These are phyloP conservation scores for Hyperoodon ampullatus DNA, from an alignment of 2,113 vertebrate species.

Conservation along the genomic window DNA sequence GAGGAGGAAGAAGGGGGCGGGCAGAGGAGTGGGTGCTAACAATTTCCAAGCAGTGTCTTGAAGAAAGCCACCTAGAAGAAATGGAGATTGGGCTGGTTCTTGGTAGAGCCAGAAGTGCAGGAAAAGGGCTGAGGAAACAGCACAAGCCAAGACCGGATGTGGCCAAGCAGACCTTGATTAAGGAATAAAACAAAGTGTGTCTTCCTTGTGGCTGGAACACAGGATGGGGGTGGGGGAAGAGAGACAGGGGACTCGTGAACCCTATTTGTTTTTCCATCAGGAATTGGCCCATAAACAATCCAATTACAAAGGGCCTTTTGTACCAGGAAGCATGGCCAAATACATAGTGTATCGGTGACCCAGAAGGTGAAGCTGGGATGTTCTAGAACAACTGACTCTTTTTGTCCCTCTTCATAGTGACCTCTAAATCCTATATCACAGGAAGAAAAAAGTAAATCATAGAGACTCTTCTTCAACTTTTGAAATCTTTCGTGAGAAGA, in stretches of 20 bases:
- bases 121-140: not conserved
- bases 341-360: not conserved
- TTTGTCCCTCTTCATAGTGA: not conserved
- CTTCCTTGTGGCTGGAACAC: not conserved
- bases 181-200: not conserved
- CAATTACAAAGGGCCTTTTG: constrained; percentile 43
- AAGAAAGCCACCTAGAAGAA: not conserved
- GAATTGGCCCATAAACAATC: not conserved
- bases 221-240: not conserved
- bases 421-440: not conserved
- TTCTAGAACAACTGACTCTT: not conserved
- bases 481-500: not conserved
- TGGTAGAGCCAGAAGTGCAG: not conserved
- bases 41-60: not conserved
- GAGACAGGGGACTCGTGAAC: not conserved
- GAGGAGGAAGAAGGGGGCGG: not conserved
- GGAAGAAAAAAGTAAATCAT: not conserved
- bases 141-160: not conserved
- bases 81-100: not conserved
- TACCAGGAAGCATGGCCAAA: constrained; percentile 9
- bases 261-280: constrained; percentile 26
- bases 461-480: not conserved
- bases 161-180: not conserved
- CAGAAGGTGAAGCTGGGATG: not conserved
- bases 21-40: not conserved